phyloP scores from a whole-genome alignment of 2,797 vertebrate species.

The Acrocephalus scirpaceus region DNA sequence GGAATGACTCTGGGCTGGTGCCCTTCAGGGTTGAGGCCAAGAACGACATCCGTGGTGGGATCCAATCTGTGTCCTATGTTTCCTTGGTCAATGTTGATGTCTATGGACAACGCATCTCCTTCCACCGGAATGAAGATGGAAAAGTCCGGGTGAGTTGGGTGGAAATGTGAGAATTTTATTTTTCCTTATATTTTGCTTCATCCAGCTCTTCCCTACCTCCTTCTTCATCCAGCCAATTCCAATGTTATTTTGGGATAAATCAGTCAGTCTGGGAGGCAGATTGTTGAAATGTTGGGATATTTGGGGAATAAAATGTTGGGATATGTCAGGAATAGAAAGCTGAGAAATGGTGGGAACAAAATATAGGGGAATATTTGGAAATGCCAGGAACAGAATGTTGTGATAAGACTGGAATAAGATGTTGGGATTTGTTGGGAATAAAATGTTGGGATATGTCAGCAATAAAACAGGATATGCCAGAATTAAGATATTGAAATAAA shows the following conservation, averaged over 20 bases:
- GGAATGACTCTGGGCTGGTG: conserved; percentile 67
- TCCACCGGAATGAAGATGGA: conserved; percentile 74
- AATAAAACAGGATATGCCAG: not conserved
- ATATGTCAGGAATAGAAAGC: not conserved
- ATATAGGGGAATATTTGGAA: not conserved
- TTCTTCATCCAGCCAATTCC: not conserved
- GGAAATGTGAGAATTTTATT: not conserved
- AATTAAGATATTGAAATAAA: not conserved
- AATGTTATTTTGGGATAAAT: not conserved
- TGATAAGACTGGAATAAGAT: not conserved
- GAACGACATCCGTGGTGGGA: conserved; percentile 78
- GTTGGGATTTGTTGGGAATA: not conserved
- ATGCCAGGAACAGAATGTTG: not conserved
- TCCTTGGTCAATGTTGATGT: conserved; percentile 74
- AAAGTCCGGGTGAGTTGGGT: conserved; percentile 73
- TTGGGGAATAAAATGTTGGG: not conserved
- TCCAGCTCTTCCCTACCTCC: not conserved
- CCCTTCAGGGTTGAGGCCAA: conserved; percentile 82
- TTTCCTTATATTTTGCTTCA: not conserved
- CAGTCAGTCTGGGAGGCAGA: rapidly evolving
- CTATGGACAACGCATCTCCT: conserved; percentile 71
- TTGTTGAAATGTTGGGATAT: not conserved
- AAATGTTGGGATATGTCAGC: not conserved
- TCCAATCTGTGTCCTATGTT: conserved; percentile 75
- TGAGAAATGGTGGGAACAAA: not conserved